Conservation (phyloP, 2,888 invertebrate genomes). For the Pelosia muscerda region DNA sequence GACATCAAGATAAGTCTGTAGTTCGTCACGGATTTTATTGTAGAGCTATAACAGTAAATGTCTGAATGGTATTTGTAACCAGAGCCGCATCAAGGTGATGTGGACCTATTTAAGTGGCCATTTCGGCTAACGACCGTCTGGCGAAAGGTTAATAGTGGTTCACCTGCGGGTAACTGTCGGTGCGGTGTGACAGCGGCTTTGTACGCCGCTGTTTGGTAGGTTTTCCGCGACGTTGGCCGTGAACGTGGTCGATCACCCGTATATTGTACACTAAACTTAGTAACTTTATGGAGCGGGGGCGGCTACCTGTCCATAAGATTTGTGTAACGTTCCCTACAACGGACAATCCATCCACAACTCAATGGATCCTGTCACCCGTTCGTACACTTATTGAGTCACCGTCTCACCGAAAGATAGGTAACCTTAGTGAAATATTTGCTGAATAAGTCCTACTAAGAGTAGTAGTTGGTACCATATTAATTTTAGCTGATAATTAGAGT, state of each 20-base stretch:
- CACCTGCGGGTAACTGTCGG: slow-evolving; percentile 79
- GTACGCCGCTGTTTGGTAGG: slow-evolving; percentile 62
- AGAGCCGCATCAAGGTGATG: slow-evolving; percentile 65
- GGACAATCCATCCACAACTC: slow-evolving; percentile 66
- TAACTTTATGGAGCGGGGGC: slow-evolving; percentile 78
- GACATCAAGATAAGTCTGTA: slow-evolving; percentile 54
- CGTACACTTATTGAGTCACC: slow-evolving; percentile 9
- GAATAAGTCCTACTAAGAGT: background rate
- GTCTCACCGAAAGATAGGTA: background rate
- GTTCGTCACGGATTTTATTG: slow-evolving; percentile 74
- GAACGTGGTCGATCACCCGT: slow-evolving; percentile 82
- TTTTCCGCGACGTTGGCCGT: slow-evolving; percentile 67
- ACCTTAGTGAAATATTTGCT: background rate
- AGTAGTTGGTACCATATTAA: background rate
- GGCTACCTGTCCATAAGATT: slow-evolving; percentile 71
- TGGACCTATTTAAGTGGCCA: slow-evolving; percentile 69
- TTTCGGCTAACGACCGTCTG: slow-evolving; percentile 74
- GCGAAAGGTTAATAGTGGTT: slow-evolving; percentile 79
- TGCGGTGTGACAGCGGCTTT: slow-evolving; percentile 64
- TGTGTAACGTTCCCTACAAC: slow-evolving; percentile 66
- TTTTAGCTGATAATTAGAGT: background rate
- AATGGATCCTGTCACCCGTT: slow-evolving; percentile 55
- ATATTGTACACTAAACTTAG: slow-evolving; percentile 67
- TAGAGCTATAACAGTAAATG: slow-evolving; percentile 66
- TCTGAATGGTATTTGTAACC: slow-evolving; percentile 68